Percentiles rank a stretch among this genome's conserved stretches.
Evolutionary conservation across 2,888 invertebrate genomes (phyloP).

Genomic region (Odontocerum albicorne): DNA sequence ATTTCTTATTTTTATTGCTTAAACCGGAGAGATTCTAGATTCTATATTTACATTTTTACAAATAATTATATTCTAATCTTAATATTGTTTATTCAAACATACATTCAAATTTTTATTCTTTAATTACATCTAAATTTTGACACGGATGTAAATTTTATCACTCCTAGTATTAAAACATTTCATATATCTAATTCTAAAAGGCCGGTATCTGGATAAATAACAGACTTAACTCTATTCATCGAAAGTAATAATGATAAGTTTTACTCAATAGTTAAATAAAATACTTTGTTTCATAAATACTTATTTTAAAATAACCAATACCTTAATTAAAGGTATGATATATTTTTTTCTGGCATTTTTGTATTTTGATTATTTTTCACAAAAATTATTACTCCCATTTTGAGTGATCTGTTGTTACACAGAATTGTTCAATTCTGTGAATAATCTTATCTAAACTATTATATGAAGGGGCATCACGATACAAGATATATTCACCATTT

Average conservation of each 20-base stretch:
- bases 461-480: neutral
- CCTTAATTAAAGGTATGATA: neutral
- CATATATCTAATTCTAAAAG: no score
- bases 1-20: no score
- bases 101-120: no score
- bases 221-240: neutral
- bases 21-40: no score
- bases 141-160: no score
- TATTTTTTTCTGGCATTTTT: neutral
- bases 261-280: constrained; percentile 21
- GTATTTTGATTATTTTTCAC: neutral
- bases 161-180: no score
- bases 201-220: no score
- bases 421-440: constrained; percentile 14
- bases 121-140: no score
- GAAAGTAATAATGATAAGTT: constrained; percentile 9
- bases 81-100: no score
- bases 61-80: no score
- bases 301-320: constrained; percentile 10
- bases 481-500: neutral
- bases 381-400: constrained; percentile 20
- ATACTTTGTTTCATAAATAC: constrained; percentile 28
- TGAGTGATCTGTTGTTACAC: constrained; percentile 18
- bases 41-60: no score
- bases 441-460: constrained; percentile 14